Evolutionary conservation across 1,140 invertebrate genomes (phyloP).

Genomic region (Nephotettix cincticeps): DNA sequence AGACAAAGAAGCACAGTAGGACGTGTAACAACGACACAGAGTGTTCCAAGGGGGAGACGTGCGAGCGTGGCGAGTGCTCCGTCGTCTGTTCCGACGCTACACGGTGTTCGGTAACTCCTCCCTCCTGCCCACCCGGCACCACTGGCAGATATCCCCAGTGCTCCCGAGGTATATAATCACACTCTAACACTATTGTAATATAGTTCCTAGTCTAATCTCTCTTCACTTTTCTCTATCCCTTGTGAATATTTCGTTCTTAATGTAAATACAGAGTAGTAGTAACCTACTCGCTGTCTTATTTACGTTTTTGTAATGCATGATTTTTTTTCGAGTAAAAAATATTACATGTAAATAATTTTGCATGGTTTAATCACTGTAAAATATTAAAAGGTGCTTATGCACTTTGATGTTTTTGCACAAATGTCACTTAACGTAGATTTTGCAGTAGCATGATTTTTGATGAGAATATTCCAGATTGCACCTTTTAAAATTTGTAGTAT

Average conservation of each 20-base stretch:
- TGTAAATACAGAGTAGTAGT: background rate
- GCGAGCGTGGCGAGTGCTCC: constrained; percentile 27
- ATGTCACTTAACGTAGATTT: too few species aligned
- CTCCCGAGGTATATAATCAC: constrained; percentile 50
- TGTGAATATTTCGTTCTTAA: constrained; percentile 35
- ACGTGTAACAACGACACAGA: constrained; percentile 36
- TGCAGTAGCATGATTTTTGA: too few species aligned
- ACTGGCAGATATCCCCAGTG: constrained; percentile 44
- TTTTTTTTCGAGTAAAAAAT: too few species aligned
- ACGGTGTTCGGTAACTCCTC: constrained; percentile 24
- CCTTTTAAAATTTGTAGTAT: too few species aligned
- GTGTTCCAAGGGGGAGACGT: constrained; percentile 32
- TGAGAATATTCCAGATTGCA: too few species aligned
- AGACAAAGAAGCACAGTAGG: constrained; percentile 19
- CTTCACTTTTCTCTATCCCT: constrained; percentile 21
- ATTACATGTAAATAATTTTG: too few species aligned
- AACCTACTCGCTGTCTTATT: too few species aligned
- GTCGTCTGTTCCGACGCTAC: constrained; percentile 1
- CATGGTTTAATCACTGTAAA: too few species aligned
- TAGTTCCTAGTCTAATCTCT: background rate
- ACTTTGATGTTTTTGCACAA: too few species aligned
- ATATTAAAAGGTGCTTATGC: too few species aligned
- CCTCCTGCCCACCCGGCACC: constrained; percentile 31
- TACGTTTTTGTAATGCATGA: too few species aligned
- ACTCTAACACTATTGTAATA: constrained; percentile 15